Conservation (phyloP, 2,888 invertebrate species). For the Lathronympha strigana region DNA sequence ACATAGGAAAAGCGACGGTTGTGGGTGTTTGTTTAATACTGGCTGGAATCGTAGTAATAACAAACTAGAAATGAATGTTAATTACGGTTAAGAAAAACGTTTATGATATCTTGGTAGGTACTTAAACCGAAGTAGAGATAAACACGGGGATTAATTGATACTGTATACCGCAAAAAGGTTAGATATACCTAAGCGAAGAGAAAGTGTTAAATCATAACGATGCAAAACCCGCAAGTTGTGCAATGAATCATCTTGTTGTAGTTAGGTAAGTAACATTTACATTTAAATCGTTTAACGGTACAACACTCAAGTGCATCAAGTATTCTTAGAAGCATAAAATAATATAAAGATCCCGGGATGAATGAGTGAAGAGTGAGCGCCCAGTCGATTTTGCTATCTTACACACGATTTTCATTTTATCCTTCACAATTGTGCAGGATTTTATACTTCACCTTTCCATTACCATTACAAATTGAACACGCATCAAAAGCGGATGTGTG, state of each 20-base stretch:
- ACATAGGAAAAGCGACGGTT: too few species aligned
- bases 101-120: not conserved
- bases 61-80: too few species aligned
- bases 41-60: too few species aligned
- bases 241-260: slow-evolving; percentile 28
- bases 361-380: not conserved
- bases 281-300: not conserved
- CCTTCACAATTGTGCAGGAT: not conserved
- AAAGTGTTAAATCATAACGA: slow-evolving; percentile 35
- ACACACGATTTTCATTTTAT: not conserved
- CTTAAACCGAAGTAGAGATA: not conserved
- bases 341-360: not conserved
- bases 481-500: not conserved
- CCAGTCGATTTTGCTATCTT: not conserved
- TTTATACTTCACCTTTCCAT: not conserved
- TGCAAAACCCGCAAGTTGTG: slow-evolving; percentile 36
- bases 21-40: too few species aligned
- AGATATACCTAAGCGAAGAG: slow-evolving; percentile 31
- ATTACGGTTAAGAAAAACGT: too few species aligned
- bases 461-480: not conserved
- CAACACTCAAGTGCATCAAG: not conserved
- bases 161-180: slow-evolving; percentile 6
- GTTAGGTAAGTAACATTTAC: slow-evolving; percentile 20
- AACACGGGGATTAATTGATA: slow-evolving; percentile 1
- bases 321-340: slow-evolving; percentile 4